A percentile compares a stretch with the other conserved stretches of the same genome.
phyloP scores from a whole-genome alignment of 2,113 vertebrate species.

The Myxocyprinus asiaticus region DNA sequence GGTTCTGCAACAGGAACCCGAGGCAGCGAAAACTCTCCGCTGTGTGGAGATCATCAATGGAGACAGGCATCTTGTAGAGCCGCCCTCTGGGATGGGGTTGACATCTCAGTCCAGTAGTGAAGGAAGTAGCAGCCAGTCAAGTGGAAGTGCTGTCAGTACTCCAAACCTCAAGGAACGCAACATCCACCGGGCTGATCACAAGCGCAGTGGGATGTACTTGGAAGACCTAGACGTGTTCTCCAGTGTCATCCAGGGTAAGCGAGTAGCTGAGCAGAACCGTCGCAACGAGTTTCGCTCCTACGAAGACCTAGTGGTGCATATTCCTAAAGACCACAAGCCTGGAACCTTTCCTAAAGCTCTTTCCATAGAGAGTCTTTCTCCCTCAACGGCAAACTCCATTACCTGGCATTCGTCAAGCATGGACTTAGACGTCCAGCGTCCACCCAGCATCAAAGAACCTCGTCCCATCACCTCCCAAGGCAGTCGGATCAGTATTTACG shows the following conservation, averaged over 20 bases:
- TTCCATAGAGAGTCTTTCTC: constrained; percentile 93
- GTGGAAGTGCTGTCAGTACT: constrained; percentile 79
- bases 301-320: constrained; percentile 89
- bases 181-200: constrained; percentile 75
- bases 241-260: constrained; percentile 64
- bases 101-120: constrained; percentile 78
- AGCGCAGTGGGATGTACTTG: constrained; percentile 91
- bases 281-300: constrained; percentile 89
- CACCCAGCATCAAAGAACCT: constrained; percentile 71
- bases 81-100: constrained; percentile 45
- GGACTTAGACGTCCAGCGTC: constrained; percentile 71
- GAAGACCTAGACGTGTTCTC: constrained; percentile 88
- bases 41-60: constrained; percentile 82
- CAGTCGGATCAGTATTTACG: constrained; percentile 82
- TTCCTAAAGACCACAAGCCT: constrained; percentile 97
- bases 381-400: constrained; percentile 75
- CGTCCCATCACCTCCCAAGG: constrained; percentile 79
- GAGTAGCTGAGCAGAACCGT: constrained; percentile 77
- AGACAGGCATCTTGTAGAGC: constrained; percentile 61
- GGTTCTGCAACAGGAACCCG: constrained; percentile 82
- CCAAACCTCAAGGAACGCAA: constrained; percentile 83
- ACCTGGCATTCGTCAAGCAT: constrained; percentile 83
- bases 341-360: constrained; percentile 97
- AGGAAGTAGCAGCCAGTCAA: constrained; percentile 81
- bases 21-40: constrained; percentile 80